Conservation (phyloP, 2,888 invertebrate genomes). For the Pterostichus niger region DNA sequence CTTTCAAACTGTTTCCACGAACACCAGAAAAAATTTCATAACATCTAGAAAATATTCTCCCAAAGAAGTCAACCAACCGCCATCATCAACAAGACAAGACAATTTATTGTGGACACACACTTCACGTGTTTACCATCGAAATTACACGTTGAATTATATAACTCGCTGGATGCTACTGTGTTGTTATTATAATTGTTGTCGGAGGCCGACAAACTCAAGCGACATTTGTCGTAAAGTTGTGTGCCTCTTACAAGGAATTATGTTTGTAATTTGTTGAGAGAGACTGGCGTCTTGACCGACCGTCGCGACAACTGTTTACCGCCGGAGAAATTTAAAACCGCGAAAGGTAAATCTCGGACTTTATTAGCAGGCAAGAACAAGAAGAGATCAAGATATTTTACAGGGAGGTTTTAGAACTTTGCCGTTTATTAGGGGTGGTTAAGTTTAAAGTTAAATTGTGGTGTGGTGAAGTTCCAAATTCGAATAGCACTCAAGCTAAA, state of each 20-base stretch:
- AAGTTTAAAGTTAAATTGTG: constrained; percentile 19
- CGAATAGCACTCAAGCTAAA: too few species aligned
- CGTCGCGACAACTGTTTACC: constrained; percentile 21
- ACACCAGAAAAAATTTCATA: constrained; percentile 43
- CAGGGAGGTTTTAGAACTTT: background rate
- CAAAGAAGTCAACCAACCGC: constrained; percentile 1
- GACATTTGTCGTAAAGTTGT: constrained; percentile 5
- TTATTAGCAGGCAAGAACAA: constrained; percentile 24
- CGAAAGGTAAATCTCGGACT: constrained; percentile 19
- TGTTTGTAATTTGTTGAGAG: constrained; percentile 46
- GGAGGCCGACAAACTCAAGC: background rate
- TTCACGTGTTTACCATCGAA: constrained; percentile 6
- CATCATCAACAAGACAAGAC: constrained; percentile 31
- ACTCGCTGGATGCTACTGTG: constrained; percentile 48
- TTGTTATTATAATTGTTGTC: constrained; percentile 35
- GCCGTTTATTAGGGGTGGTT: constrained; percentile 34
- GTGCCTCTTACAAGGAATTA: constrained; percentile 30
- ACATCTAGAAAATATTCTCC: constrained; percentile 18
- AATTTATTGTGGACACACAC: constrained; percentile 55
- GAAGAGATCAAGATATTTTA: background rate
- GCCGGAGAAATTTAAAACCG: constrained; percentile 1
- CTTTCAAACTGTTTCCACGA: constrained; percentile 33
- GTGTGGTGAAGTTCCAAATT: too few species aligned
- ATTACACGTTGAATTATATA: constrained; percentile 45
- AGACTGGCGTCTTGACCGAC: constrained; percentile 43